Conservation (phyloP, 2,888 invertebrate species). For the Matsumyia berberina region DNA sequence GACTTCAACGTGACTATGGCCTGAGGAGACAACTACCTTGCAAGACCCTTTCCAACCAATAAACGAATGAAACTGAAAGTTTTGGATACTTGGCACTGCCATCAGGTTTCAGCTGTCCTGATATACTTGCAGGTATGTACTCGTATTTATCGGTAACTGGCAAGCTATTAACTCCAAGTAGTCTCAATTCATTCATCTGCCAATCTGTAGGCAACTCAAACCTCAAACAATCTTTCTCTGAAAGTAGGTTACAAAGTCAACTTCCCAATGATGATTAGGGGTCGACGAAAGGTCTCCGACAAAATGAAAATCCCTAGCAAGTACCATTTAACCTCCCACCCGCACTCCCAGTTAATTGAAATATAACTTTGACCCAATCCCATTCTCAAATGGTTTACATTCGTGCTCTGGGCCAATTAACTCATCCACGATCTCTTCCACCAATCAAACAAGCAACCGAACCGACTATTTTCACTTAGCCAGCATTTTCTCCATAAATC, state of each 20-base stretch:
- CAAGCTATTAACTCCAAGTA: no score
- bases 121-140: no score
- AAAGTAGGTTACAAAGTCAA: conserved; percentile 64
- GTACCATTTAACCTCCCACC: conserved; percentile 62
- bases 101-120: no score
- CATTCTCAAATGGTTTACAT: conserved; percentile 70
- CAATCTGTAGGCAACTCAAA: not conserved
- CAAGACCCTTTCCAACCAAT: no score
- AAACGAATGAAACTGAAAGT: no score
- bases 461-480: conserved; percentile 61
- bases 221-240: not conserved
- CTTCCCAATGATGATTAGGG: conserved; percentile 39
- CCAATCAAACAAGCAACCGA: conserved; percentile 60
- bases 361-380: conserved; percentile 76
- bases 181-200: no score
- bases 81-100: no score
- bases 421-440: conserved; percentile 72
- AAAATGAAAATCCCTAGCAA: conserved; percentile 45
- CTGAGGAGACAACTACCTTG: no score
- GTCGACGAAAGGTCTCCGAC: conserved; percentile 21
- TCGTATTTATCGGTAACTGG: no score
- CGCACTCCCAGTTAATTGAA: conserved; percentile 65
- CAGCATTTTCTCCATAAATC: conserved; percentile 64
- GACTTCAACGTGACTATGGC: no score
- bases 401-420: conserved; percentile 75